A percentile compares a stretch with the other conserved stretches of the same genome.
Conservation (phyloP, 2,797 vertebrate species). For the Pogoniulus pusillus region DNA sequence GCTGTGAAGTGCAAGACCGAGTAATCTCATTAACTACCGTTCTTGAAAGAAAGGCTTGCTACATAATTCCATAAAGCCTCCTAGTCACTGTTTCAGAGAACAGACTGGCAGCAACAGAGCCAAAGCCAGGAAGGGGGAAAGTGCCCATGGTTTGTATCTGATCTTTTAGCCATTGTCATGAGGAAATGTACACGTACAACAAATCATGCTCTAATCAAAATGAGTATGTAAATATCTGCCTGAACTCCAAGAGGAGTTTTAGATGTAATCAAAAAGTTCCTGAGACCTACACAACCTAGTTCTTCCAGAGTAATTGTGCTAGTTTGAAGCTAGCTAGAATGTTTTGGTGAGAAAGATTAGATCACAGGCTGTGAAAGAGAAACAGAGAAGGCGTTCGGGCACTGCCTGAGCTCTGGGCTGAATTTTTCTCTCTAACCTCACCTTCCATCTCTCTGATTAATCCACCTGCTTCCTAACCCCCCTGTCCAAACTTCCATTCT, state of each 20-base stretch:
- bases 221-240: not conserved
- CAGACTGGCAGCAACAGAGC: not conserved
- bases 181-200: not conserved
- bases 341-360: no score
- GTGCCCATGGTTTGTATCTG: not conserved
- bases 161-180: not conserved
- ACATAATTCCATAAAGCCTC: not conserved
- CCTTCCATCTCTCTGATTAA: no score
- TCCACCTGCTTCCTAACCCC: no score
- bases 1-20: not conserved
- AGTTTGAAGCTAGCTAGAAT: no score
- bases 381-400: no score
- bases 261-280: not conserved
- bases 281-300: not conserved
- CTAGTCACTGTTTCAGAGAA: not conserved
- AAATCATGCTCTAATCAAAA: not conserved
- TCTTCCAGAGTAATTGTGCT: not conserved
- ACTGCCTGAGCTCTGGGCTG: no score
- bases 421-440: no score
- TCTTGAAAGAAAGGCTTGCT: conserved; percentile 4
- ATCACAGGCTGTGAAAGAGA: no score
- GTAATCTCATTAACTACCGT: not conserved
- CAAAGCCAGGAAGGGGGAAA: not conserved
- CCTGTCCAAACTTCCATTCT: no score
- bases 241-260: not conserved